Evolutionary conservation across 2,113 vertebrate genomes (phyloP).

Genomic region (Paramisgurnus dabryanus): DNA sequence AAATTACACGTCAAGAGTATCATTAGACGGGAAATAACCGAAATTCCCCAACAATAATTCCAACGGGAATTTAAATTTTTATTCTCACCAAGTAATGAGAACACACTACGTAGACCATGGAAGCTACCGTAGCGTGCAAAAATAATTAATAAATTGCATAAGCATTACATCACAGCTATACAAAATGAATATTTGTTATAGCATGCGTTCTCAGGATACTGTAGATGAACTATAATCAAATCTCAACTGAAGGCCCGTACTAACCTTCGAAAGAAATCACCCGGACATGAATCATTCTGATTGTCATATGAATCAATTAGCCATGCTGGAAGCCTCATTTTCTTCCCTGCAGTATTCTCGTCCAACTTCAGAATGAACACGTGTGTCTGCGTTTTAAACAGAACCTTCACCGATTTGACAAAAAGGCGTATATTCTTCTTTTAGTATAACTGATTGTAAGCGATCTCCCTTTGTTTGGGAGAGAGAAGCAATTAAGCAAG

Average conservation of each 20-base stretch:
- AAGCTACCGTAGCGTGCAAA: not conserved
- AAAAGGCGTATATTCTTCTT: conserved; percentile 20
- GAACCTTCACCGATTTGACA: not conserved
- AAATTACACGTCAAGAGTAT: conserved; percentile 33
- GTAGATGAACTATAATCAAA: conserved; percentile 25
- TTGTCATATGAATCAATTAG: conserved; percentile 49
- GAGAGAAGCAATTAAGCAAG: conserved; percentile 47
- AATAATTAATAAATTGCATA: conserved; percentile 41
- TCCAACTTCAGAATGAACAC: conserved; percentile 20
- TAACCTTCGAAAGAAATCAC: conserved; percentile 36
- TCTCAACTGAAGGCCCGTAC: not conserved
- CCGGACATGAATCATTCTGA: conserved; percentile 39
- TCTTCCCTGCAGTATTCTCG: not conserved
- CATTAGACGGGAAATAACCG: conserved; percentile 24
- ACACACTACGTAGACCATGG: not conserved
- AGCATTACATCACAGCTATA: conserved; percentile 15
- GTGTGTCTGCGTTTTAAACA: conserved; percentile 3
- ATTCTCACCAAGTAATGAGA: conserved; percentile 33
- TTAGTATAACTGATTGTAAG: conserved; percentile 42
- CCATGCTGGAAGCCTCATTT: conserved; percentile 40
- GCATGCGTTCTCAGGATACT: not conserved
- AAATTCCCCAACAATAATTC: conserved; percentile 21
- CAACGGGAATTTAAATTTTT: conserved; percentile 18
- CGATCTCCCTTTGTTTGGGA: conserved; percentile 37
- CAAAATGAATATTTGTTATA: not conserved